phyloP scores from a whole-genome alignment of 2,888 invertebrate species.

The Euplexia lucipara region DNA sequence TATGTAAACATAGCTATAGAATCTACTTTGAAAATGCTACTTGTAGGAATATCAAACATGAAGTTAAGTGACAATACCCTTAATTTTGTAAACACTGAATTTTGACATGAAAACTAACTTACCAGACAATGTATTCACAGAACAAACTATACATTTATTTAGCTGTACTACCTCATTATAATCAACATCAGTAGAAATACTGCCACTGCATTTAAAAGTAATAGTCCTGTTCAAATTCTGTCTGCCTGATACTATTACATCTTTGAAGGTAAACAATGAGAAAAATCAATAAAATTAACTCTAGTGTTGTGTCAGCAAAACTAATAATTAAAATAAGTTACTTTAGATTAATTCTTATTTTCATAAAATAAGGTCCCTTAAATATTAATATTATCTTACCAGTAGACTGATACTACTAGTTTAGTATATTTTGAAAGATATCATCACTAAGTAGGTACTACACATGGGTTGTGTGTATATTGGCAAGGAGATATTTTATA shows the following conservation, averaged over 20 bases:
- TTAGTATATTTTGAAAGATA: too few relatives aligned
- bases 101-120: background rate
- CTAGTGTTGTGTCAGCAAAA: too few relatives aligned
- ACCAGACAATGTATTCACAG: background rate
- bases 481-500: too few relatives aligned
- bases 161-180: background rate
- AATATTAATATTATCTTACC: too few relatives aligned
- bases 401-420: too few relatives aligned
- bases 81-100: slow-evolving; percentile 18
- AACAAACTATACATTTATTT: too few relatives aligned
- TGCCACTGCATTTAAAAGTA: background rate
- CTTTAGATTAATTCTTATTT: too few relatives aligned
- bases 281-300: background rate
- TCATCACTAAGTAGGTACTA: too few relatives aligned
- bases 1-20: slow-evolving; percentile 44
- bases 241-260: background rate
- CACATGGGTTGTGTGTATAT: too few relatives aligned
- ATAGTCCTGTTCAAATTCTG: background rate
- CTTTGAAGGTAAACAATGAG: too few relatives aligned
- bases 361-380: too few relatives aligned
- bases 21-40: slow-evolving; percentile 18
- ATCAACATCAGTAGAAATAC: background rate
- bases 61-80: slow-evolving; percentile 16
- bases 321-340: too few relatives aligned
- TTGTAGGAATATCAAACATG: slow-evolving; percentile 25